Conservation (phyloP, 2,797 vertebrate genomes). For the Cetoscarus ocellatus region DNA sequence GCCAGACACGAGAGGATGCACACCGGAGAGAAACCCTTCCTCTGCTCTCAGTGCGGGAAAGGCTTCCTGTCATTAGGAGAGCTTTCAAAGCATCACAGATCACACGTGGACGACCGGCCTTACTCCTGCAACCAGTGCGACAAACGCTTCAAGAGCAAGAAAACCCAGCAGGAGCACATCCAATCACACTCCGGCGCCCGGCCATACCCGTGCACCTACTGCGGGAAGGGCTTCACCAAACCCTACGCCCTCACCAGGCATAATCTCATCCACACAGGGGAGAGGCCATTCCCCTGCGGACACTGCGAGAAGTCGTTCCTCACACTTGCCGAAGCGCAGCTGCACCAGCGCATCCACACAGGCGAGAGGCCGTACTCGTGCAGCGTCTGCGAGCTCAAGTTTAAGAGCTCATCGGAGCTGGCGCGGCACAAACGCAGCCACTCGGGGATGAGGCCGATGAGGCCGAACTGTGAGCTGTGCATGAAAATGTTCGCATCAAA, state of each 20-base stretch:
- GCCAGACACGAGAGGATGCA: conserved; percentile 85
- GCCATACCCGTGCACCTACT: conserved; percentile 87
- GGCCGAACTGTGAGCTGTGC: conserved; percentile 70
- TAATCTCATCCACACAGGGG: conserved; percentile 90
- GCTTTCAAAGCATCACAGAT: conserved; percentile 83
- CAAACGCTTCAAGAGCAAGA: conserved; percentile 84
- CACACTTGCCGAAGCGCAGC: conserved; percentile 86
- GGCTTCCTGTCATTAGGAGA: conserved; percentile 84
- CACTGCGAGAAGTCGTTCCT: conserved; percentile 90
- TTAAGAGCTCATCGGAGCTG: conserved; percentile 85
- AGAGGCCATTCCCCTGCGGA: conserved; percentile 87
- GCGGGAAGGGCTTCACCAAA: conserved; percentile 90
- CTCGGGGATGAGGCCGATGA: conserved; percentile 48
- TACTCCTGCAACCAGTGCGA: conserved; percentile 79
- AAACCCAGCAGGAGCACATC: conserved; percentile 85
- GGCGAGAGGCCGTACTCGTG: conserved; percentile 84
- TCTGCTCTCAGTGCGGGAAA: conserved; percentile 86
- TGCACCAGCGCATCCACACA: conserved; percentile 87
- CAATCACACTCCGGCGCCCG: conserved; percentile 86
- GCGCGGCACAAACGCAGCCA: conserved; percentile 81
- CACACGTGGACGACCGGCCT: conserved; percentile 80
- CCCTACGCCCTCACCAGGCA: conserved; percentile 89
- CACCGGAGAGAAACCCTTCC: conserved; percentile 86
- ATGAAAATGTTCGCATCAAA: conserved; percentile 70
- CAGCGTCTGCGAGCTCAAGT: conserved; percentile 74